Conservation (phyloP, 1,140 invertebrate genomes). For the Dendroctonus ponderosae region DNA sequence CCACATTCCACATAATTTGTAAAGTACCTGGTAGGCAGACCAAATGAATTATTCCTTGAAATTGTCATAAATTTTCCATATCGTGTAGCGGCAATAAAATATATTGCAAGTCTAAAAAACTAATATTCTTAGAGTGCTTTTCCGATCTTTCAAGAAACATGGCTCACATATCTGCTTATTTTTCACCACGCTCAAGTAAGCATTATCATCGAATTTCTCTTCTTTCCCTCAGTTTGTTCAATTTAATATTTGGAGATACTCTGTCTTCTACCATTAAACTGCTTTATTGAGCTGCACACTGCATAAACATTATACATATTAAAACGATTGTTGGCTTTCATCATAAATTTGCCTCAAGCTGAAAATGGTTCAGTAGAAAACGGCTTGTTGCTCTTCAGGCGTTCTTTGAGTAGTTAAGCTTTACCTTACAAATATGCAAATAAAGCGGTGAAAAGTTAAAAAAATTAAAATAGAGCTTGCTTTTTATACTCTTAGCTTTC, state of each 20-base stretch:
- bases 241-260: slow-evolving; percentile 10
- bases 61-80: slow-evolving; percentile 35
- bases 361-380: too few species aligned
- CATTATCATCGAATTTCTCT: slow-evolving; percentile 18
- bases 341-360: too few species aligned
- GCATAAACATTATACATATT: too few species aligned
- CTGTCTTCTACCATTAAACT: not conserved
- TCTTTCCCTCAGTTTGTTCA: slow-evolving; percentile 11
- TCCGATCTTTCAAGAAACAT: slow-evolving; percentile 24
- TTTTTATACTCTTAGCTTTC: too few species aligned
- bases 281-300: too few species aligned
- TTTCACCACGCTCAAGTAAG: slow-evolving; percentile 26
- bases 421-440: too few species aligned
- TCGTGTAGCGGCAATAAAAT: slow-evolving; percentile 31
- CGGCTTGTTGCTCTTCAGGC: too few species aligned
- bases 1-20: slow-evolving; percentile 28
- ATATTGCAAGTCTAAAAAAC: slow-evolving; percentile 33
- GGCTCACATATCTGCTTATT: slow-evolving; percentile 32
- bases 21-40: slow-evolving; percentile 27
- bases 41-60: slow-evolving; percentile 33
- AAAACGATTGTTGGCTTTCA: too few species aligned
- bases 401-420: too few species aligned
- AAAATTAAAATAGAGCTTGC: too few species aligned
- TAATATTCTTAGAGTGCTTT: slow-evolving; percentile 33
- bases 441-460: too few species aligned